Evolutionary conservation across 2,113 vertebrate species (phyloP), one percentile per base, ranked within the genome.

Genomic region (Henicopernis longicauda): DNA sequence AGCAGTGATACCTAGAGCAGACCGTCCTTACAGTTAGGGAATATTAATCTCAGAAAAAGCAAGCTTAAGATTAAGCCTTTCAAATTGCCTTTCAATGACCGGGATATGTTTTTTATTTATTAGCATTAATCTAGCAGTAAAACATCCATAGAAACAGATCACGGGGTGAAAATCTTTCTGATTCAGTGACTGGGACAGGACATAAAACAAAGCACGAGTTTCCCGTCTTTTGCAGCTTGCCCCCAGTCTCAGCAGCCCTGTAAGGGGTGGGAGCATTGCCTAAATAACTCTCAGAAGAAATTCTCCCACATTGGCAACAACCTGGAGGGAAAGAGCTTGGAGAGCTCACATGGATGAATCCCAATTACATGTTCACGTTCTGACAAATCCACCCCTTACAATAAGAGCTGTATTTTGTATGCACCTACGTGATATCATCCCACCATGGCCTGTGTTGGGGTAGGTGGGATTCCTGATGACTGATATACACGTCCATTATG

Each of bases 371-470:
- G 2, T 9, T 44, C 62, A 40, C 3, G 0, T 27, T 65, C 38
- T 13, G 25, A 27, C 13, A 52, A 38, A 69, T 2, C 20, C 66
- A n/a, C 5, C 58, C 7, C n/a, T 25, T 32, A 19, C 7, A 42
- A 3, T 13, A 85, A 32, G 10, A 93, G n/a, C 10, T 65, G 36
- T 7, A 3, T 29, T 86, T 89, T 34, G 18, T 6, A 20, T 1
- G 9, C 26, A 38, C 7, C 4, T 44, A 19, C 2, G 0, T 7
- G 29, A 8, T 9, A 3, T 3, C 5, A 3, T 42, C 15, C 72
- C 36, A 27, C 26, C 63, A 15, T 0, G 2, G 36, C 11, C 91
- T 26, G 29, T 26, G 11, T 3, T 27, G 61, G 50, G 61, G 34
- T 21, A 50, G 7, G 18, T n/a, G 49, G 22, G 2, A 1, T 21